These are phyloP conservation scores for Trichechus manatus DNA, from an alignment of 2,113 vertebrate genomes.

Conservation along the genomic window DNA sequence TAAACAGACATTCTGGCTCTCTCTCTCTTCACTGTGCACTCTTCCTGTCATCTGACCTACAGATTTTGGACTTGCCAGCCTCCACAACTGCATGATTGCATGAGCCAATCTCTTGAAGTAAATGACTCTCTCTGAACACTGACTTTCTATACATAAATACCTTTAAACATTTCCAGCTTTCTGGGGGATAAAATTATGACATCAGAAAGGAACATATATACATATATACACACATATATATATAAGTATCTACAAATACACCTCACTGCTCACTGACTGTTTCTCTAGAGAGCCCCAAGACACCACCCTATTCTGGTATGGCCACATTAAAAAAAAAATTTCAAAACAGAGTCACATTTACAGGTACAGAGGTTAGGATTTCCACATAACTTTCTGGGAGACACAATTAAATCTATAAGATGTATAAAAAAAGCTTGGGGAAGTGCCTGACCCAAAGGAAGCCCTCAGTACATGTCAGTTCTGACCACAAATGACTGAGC, in stretches of 20 bases:
- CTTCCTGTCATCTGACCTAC: too few species aligned
- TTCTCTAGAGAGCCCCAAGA: not conserved
- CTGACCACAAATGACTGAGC: not conserved
- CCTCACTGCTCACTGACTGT: not conserved
- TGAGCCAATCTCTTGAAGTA: not conserved
- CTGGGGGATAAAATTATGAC: conserved; percentile 70
- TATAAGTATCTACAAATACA: too few species aligned
- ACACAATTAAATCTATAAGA: too few species aligned
- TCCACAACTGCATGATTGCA: not conserved
- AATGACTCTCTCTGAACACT: not conserved
- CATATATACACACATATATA: too few species aligned
- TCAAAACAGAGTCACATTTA: too few species aligned
- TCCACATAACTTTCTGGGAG: too few species aligned
- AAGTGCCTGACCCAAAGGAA: not conserved
- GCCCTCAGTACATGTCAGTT: not conserved
- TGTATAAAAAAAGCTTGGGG: not conserved
- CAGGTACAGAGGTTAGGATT: too few species aligned
- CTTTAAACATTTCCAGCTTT: conserved; percentile 69
- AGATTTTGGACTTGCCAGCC: not conserved
- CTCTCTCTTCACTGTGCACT: too few species aligned
- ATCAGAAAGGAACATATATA: not conserved
- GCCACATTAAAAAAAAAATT: not conserved
- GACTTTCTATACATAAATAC: conserved; percentile 75
- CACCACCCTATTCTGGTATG: not conserved
- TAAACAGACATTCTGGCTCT: too few species aligned